These are phyloP conservation scores for Anas bahamensis DNA, from an alignment of 2,797 vertebrate species.

Conservation along the genomic window DNA sequence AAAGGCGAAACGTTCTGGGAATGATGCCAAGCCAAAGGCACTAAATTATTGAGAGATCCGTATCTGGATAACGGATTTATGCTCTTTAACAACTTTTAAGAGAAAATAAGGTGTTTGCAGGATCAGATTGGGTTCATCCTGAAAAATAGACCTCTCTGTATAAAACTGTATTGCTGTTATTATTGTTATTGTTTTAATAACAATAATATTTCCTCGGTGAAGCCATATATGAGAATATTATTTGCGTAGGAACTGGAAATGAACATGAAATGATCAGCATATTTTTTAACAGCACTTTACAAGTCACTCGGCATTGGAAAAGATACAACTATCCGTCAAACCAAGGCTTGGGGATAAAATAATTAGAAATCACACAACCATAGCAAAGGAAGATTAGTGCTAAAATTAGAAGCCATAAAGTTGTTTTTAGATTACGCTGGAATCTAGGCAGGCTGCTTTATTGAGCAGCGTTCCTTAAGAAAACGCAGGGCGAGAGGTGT, in stretches of 20 bases:
- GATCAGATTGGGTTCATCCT: conserved; percentile 60
- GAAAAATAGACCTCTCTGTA: conserved; percentile 61
- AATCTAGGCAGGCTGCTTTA: conserved; percentile 31
- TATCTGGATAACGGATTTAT: conserved; percentile 78
- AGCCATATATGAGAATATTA: conserved; percentile 38
- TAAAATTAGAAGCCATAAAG: conserved; percentile 76
- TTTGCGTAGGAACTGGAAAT: conserved; percentile 68
- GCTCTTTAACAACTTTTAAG: conserved; percentile 74
- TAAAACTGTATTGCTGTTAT: conserved; percentile 17
- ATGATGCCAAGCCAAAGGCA: conserved; percentile 73
- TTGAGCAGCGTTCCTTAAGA: background rate
- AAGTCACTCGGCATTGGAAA: conserved; percentile 64
- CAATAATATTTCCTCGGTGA: conserved; percentile 40
- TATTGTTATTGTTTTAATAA: conserved; percentile 12
- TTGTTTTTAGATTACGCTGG: conserved; percentile 54
- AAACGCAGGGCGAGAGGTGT: background rate
- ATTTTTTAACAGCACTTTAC: conserved; percentile 72
- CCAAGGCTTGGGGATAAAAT: conserved; percentile 78
- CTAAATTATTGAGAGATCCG: conserved; percentile 75
- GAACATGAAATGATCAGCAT: conserved; percentile 68
- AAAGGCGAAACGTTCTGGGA: conserved; percentile 78
- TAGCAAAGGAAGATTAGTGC: conserved; percentile 74
- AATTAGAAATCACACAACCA: conserved; percentile 82
- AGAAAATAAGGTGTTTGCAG: conserved; percentile 57
- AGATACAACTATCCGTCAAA: conserved; percentile 76